A percentile compares a stretch with the other conserved stretches of the same genome.
Evolutionary conservation across 1,140 invertebrate genomes (phyloP).

Genomic region (Penaeus japonicus): DNA sequence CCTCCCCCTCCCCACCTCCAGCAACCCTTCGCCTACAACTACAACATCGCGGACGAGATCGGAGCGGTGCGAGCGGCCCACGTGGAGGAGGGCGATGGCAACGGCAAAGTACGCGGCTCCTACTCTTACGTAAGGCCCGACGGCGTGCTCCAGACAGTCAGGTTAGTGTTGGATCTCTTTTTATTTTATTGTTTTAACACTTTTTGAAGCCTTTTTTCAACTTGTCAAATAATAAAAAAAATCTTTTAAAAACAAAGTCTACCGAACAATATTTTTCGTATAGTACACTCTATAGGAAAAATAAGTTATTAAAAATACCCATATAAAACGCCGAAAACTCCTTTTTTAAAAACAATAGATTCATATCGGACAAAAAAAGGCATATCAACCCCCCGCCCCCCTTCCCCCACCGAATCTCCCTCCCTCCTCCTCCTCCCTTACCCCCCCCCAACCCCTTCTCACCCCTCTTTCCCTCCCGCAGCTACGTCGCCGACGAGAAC

Average conservation of each 20-base stretch:
- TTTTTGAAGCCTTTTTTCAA: neutral
- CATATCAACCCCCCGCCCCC: no score
- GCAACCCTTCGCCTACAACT: conserved; percentile 16
- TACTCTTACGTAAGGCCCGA: conserved; percentile 40
- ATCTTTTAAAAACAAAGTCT: no score
- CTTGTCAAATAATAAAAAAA: no score
- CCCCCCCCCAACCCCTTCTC: neutral
- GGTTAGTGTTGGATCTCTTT: neutral
- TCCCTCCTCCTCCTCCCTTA: neutral
- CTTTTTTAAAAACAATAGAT: no score
- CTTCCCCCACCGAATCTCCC: neutral
- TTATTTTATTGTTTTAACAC: neutral
- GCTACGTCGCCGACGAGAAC: conserved; percentile 24
- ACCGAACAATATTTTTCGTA: no score
- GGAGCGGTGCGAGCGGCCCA: neutral
- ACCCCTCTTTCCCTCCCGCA: neutral
- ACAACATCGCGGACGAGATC: conserved; percentile 16
- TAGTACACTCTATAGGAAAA: no score
- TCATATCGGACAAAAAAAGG: no score
- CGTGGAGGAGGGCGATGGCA: neutral
- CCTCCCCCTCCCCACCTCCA: neutral
- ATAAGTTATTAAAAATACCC: neutral
- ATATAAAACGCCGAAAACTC: neutral
- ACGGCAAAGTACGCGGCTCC: neutral
- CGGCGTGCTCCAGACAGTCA: neutral